These are phyloP conservation scores for Aelia acuminata DNA, from an alignment of 2,888 invertebrate genomes.

Conservation along the genomic window DNA sequence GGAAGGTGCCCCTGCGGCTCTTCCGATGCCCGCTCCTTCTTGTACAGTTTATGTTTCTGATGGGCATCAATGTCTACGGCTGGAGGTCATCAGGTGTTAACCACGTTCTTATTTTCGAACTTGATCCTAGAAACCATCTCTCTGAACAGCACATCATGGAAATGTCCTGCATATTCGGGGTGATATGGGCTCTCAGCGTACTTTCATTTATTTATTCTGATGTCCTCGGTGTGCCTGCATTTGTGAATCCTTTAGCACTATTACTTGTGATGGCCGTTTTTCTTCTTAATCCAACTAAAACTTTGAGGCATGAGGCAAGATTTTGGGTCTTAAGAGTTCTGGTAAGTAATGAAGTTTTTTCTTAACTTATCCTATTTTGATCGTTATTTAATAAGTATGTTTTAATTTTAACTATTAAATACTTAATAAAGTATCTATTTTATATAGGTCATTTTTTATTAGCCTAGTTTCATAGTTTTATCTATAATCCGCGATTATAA, in stretches of 20 bases:
- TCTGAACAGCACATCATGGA: constrained; percentile 97
- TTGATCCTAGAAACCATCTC: constrained; percentile 94
- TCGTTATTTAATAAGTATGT: too few species aligned
- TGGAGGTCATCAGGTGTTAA: constrained; percentile 98
- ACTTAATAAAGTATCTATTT: too few species aligned
- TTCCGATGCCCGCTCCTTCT: constrained; percentile 95
- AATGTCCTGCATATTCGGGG: constrained; percentile 91
- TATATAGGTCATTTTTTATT: too few species aligned
- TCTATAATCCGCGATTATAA: too few species aligned
- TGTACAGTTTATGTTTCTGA: constrained; percentile 92
- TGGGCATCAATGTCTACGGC: constrained; percentile 96
- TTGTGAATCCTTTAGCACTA: constrained; percentile 90
- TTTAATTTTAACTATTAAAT: too few species aligned
- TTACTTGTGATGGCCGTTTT: constrained; percentile 85
- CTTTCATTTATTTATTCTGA: constrained; percentile 77
- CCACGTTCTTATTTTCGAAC: constrained; percentile 96
- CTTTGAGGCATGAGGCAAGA: constrained; percentile 92
- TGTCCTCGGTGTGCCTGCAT: constrained; percentile 90
- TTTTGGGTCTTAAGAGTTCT: constrained; percentile 94
- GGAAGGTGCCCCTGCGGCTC: constrained; percentile 89
- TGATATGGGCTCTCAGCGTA: constrained; percentile 93
- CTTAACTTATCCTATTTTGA: constrained; percentile 9
- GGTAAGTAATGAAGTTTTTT: constrained; percentile 74
- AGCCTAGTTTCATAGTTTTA: too few species aligned
- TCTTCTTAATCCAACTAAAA: constrained; percentile 91